A percentile compares a stretch with the other conserved stretches of the same genome.
Evolutionary conservation across 1,140 invertebrate genomes (phyloP).

Genomic region (Drosophila fuyamai): DNA sequence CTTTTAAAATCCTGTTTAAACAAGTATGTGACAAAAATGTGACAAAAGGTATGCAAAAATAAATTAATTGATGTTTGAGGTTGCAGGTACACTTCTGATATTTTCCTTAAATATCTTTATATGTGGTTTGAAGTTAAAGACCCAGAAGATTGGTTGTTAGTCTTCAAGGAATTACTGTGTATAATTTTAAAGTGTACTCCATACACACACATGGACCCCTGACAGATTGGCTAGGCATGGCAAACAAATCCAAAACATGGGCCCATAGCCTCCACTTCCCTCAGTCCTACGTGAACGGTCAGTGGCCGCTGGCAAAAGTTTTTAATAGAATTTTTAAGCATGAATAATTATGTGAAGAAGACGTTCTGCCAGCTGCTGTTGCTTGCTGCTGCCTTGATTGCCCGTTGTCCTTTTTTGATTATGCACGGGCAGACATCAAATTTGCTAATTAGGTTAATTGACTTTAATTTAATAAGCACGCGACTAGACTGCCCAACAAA

Average conservation of each 20-base stretch:
- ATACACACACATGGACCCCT: conserved; percentile 21
- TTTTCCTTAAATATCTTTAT: no score
- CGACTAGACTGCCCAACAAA: conserved; percentile 19
- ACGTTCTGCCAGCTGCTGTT: conserved; percentile 35
- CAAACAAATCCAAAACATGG: conserved; percentile 35
- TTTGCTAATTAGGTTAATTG: conserved; percentile 73
- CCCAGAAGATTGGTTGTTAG: no score
- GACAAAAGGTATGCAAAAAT: no score
- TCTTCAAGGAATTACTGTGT: no score
- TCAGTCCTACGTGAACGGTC: conserved; percentile 5
- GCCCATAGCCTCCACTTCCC: background rate
- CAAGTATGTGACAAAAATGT: no score
- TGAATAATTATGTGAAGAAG: conserved; percentile 73
- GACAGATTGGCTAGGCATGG: conserved; percentile 57
- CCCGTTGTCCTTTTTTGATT: conserved; percentile 43
- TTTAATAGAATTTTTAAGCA: conserved; percentile 76
- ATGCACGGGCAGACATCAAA: conserved; percentile 64
- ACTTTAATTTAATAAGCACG: conserved; percentile 69
- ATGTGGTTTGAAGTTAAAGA: no score
- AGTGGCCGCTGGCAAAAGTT: conserved; percentile 56
- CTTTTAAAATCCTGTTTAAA: no score
- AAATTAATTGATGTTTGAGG: no score
- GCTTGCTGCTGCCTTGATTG: conserved; percentile 25
- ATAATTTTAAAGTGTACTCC: conserved; percentile 7
- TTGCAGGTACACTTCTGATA: no score